Evolutionary conservation across 23 tunicate species (phyloP).

Genomic region (Aplidium turbinatum): DNA sequence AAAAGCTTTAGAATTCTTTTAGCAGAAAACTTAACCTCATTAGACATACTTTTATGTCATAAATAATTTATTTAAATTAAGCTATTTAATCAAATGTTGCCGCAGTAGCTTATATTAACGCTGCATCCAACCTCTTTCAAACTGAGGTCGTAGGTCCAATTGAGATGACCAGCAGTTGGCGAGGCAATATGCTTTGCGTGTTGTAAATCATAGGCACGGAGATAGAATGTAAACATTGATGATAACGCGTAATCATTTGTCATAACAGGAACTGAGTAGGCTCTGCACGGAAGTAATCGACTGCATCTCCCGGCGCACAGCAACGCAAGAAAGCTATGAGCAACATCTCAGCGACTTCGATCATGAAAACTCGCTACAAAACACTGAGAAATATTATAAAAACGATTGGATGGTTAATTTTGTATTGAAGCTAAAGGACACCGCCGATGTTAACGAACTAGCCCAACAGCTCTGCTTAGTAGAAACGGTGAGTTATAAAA

Average conservation of each 20-base stretch:
- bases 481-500: conserved; percentile 79
- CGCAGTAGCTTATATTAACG: too few species aligned
- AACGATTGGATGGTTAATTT: conserved; percentile 59
- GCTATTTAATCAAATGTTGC: too few species aligned
- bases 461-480: conserved; percentile 88
- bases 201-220: too few species aligned
- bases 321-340: conserved; percentile 69
- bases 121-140: too few species aligned
- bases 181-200: not conserved
- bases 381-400: conserved; percentile 44
- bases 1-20: not conserved
- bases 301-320: conserved; percentile 52
- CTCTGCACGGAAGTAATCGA: conserved; percentile 71
- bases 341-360: conserved; percentile 48
- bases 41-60: not conserved
- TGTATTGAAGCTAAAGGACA: conserved; percentile 57
- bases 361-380: conserved; percentile 28
- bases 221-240: too few species aligned
- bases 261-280: conserved; percentile 53
- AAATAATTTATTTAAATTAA: not conserved
- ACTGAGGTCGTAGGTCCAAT: too few species aligned
- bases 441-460: conserved; percentile 68
- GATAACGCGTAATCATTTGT: too few species aligned
- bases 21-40: not conserved
- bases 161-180: too few species aligned